Evolutionary conservation across 2,797 vertebrate species (phyloP), one percentile per base, ranked within the genome.

Genomic region (Parotocinclus haroldoi): DNA sequence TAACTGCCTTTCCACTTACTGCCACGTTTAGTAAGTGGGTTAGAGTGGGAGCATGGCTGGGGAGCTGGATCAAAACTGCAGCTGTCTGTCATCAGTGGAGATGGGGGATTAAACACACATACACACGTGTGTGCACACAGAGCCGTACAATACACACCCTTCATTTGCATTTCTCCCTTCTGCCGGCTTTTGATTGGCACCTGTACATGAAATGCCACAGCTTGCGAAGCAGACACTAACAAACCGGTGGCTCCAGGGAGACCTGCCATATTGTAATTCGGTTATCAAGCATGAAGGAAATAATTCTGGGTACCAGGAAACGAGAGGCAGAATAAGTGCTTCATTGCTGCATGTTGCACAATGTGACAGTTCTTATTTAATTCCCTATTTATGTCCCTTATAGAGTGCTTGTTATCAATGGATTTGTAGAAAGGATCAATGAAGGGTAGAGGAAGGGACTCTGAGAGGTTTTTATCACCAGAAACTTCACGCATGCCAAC

Each of bases 201-300:
- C 95, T 98, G 96, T 98, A 98, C 96, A 96, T 97, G 95, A 96
- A 96, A 98, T 94, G 95, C 93, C 96, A 94, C 96, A 94, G 95
- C 95, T 96, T 96, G 92, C 94, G 95, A 66, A 98, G 96, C 93
- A 92, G 91, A 91, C 94, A 95, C 94, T 99, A 99, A 99, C 95
- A 95, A 98, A 95, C 93, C 69, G 76, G 19, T 90, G 91, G 94
- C 95, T 95, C 94, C 86, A 81, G 95, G 95, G 95, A 96, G 93
- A 94, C 92, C 95, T 98, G 96, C 96, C 96, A 97, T 96, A 97
- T 98, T 99, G 95, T 99, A 98, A 99, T 98, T 98, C 97, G 95
- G 96, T 96, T 97, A 98, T 98, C 96, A 98, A 96, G 95, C 95
- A 98, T 97, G 95, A 98, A 96, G 95, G 94, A 95, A 97, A 97